Conservation (phyloP, 2,113 vertebrate genomes). For the Clinocottus analis region DNA sequence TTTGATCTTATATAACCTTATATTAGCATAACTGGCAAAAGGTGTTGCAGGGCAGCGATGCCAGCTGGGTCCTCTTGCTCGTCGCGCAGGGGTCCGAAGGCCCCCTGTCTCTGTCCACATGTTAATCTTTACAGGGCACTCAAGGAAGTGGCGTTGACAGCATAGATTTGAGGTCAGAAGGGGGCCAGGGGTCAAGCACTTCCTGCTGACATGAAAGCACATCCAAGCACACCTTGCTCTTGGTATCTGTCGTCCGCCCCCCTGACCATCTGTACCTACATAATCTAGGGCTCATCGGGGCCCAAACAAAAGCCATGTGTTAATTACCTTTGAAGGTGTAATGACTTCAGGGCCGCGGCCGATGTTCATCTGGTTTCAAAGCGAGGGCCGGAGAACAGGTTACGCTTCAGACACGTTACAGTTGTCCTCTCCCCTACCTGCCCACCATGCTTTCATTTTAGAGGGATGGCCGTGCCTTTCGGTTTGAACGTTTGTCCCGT, state of each 20-base stretch:
- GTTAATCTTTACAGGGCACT: constrained; percentile 81
- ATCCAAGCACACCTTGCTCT: constrained; percentile 83
- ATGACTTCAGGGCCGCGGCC: constrained; percentile 79
- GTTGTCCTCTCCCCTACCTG: constrained; percentile 72
- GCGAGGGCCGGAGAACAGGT: constrained; percentile 72
- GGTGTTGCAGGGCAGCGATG: constrained; percentile 53
- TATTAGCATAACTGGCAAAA: constrained; percentile 54
- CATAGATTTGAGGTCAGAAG: constrained; percentile 78
- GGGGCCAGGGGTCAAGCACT: constrained; percentile 80
- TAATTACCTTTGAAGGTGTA: constrained; percentile 87
- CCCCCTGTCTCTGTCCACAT: constrained; percentile 74
- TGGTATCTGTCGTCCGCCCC: constrained; percentile 70
- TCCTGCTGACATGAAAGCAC: constrained; percentile 85
- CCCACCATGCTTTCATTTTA: constrained; percentile 48
- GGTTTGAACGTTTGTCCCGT: not conserved
- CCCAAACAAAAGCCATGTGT: constrained; percentile 85
- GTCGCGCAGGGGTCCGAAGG: constrained; percentile 43
- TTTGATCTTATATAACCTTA: constrained; percentile 56
- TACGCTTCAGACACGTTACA: constrained; percentile 74
- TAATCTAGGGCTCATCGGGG: constrained; percentile 81
- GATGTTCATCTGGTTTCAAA: constrained; percentile 83
- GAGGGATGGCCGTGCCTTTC: constrained; percentile 31
- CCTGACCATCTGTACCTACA: constrained; percentile 81
- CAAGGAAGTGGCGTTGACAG: constrained; percentile 82
- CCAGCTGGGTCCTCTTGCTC: constrained; percentile 63